These are phyloP conservation scores for Campoletis raptor DNA, from an alignment of 2,888 invertebrate genomes.

Conservation along the genomic window DNA sequence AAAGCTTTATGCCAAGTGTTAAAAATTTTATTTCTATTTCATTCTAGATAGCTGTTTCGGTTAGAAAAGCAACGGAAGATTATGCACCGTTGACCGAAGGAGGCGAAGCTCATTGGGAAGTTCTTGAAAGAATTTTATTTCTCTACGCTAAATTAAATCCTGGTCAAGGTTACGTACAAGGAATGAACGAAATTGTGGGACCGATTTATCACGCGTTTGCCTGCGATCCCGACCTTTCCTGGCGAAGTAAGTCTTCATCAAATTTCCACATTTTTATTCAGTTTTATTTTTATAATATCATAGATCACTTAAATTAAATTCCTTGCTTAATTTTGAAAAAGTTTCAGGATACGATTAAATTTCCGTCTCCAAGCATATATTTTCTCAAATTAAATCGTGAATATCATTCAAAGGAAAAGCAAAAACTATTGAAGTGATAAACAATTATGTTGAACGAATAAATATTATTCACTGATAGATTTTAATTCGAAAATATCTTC, in stretches of 20 bases:
- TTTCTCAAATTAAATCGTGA: too few relatives aligned
- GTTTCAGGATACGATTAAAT: too few relatives aligned
- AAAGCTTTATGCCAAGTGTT: not conserved
- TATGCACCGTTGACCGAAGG: slow-evolving; percentile 95
- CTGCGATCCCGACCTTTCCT: slow-evolving; percentile 92
- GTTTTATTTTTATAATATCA: not conserved
- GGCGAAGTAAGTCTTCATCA: slow-evolving; percentile 88
- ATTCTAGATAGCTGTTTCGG: slow-evolving; percentile 89
- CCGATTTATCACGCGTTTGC: slow-evolving; percentile 99
- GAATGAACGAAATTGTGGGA: slow-evolving; percentile 99
- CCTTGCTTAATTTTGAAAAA: not conserved
- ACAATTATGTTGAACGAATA: too few relatives aligned
- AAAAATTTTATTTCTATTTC: not conserved
- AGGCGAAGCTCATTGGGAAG: slow-evolving; percentile 99
- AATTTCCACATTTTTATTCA: not conserved
- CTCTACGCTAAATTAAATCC: slow-evolving; percentile 99
- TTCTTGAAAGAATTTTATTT: slow-evolving; percentile 98
- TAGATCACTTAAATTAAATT: not conserved
- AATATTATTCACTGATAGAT: too few relatives aligned
- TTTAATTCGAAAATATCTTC: too few relatives aligned
- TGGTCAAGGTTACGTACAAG: slow-evolving; percentile 98
- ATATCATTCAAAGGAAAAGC: too few relatives aligned
- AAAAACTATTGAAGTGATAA: too few relatives aligned
- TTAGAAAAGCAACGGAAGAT: slow-evolving; percentile 92
- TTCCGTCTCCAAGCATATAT: too few relatives aligned